Base-by-base conservation (phyloP, 2,888 invertebrate genomes). In the Hirtodrosophila alboralis region DNA sequence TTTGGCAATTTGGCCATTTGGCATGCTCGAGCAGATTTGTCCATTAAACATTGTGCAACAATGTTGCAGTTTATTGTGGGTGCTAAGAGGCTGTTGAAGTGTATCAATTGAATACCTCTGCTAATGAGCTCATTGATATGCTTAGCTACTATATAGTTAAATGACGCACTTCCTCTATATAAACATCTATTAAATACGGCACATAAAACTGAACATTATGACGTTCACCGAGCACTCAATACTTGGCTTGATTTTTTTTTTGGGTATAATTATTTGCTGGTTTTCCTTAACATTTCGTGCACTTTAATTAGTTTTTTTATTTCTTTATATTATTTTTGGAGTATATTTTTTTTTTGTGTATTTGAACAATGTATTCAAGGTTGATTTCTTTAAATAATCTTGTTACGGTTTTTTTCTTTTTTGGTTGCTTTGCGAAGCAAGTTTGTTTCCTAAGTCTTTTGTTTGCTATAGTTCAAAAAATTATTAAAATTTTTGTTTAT, bases 101-200 rank as follows among this genome's bases (percentile, higher is more conserved):
- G 23, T 6, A 67, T 48, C 59, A 31, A 54, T 38, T 21, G 41
- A 18, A 18, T 18, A 18, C 3, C 3, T 16, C 13, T 14, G 31
- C 67, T 59, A 79, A 86, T 84, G 58, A 84, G 78, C 54, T 54
- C 53, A 65, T 80, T 68, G 41, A 47, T 57, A 68, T 80, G 73
- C 60, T 53, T 61, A 54, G 40, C 58, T 64, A n/a, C n/a, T n/a
- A n/a, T n/a, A 49, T 38, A 23, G 43, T 44, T 34, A 59, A 48
- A 51, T 64, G 58, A 72, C 67, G 67, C 58, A 60, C 68, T 69
- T 69, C 73, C 68, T 67, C 26, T 30, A 40, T 26, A 40, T 38
- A 14, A 10, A 2, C 18, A 18, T 18, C 3, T 18, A 18, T 18
- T n/a, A n/a, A 18, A 5, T 18, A 18, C 28, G 38, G 23, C 31